Evolutionary conservation across 2,113 vertebrate genomes (phyloP).

Genomic region (Scomber colias): DNA sequence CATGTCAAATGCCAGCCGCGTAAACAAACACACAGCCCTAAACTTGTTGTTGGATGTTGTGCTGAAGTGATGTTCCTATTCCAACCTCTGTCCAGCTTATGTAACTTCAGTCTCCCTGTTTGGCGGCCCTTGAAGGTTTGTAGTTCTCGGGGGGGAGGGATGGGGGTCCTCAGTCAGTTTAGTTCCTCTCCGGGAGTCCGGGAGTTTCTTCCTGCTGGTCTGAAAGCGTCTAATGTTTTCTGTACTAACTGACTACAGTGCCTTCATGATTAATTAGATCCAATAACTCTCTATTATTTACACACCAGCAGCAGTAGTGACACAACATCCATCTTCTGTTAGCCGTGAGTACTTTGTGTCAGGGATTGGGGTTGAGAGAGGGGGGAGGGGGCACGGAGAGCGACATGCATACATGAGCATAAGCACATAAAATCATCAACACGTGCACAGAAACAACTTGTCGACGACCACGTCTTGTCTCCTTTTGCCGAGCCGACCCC

Average conservation of each 20-base stretch:
- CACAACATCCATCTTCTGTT: conserved; percentile 39
- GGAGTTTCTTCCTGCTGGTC: no score
- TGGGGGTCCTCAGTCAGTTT: no score
- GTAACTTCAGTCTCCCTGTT: no score
- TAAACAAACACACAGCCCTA: no score
- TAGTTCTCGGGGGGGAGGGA: no score
- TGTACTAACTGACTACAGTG: conserved; percentile 13
- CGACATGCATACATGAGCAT: conserved; percentile 30
- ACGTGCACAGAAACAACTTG: conserved; percentile 62
- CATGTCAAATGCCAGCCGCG: no score
- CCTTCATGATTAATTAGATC: conserved; percentile 50
- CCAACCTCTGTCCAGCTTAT: no score
- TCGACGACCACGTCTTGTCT: conserved; percentile 20
- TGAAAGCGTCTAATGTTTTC: not conserved
- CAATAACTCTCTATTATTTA: conserved; percentile 58
- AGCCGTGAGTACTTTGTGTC: conserved; percentile 20
- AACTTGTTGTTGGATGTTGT: no score
- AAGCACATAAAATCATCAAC: conserved; percentile 38
- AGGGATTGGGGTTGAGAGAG: not conserved
- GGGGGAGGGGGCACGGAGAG: not conserved
- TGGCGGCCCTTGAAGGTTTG: no score
- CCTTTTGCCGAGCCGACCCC: conserved; percentile 7
- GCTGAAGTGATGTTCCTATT: no score
- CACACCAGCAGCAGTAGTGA: conserved; percentile 26
- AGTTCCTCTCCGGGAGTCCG: no score